Base-by-base conservation (phyloP, 2,888 invertebrate species). In the Phytoseiulus persimilis region DNA sequence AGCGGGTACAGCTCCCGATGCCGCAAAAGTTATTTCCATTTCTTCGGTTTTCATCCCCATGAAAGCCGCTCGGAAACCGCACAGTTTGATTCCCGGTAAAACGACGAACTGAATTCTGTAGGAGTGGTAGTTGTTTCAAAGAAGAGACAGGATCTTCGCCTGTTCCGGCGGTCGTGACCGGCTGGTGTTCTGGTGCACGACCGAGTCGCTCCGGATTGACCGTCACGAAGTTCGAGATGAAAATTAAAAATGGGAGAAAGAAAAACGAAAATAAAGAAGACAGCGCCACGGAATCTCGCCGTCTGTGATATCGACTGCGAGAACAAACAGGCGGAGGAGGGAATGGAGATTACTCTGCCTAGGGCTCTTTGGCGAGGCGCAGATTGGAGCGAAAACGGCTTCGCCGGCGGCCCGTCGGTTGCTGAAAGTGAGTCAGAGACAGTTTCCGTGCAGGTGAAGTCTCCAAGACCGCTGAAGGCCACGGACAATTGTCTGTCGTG, bases 171-270 rank as follows among this genome's bases (percentile, higher is more conserved):
- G 5, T 65, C 65, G 65, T 65, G 65, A 65, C 65, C 65, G 65
- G 65, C 65, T 65, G 65, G 65, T 65, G 65, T 65, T 65, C 65
- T 65, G 65, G 65, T 65, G 65, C 65, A 65, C 65, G 65, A 65
- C 65, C 65, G 65, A 65, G 65, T 65, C 65, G 65, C 5, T 65
- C 65, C 65, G 65, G 65, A 65, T 65, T 65, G 65, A 65, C 65
- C 65, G 65, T 65, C 65, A 65, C 65, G 65, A 65, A 65, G 23
- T 65, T 18, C 65, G 65, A 65, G 65, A 65, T 65, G 65, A 65
- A 65, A 65, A 65, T 65, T 65, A 65, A 65, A 65, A 65, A 65
- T 65, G 28, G 65, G 65, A 23, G 18, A 65, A 28, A 65, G 28
- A 65, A 28, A 65, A 18, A 65, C 28, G 65, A 65, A 65, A 65